Evolutionary conservation across 1,140 invertebrate genomes (phyloP).

Genomic region (Nasonia giraulti): DNA sequence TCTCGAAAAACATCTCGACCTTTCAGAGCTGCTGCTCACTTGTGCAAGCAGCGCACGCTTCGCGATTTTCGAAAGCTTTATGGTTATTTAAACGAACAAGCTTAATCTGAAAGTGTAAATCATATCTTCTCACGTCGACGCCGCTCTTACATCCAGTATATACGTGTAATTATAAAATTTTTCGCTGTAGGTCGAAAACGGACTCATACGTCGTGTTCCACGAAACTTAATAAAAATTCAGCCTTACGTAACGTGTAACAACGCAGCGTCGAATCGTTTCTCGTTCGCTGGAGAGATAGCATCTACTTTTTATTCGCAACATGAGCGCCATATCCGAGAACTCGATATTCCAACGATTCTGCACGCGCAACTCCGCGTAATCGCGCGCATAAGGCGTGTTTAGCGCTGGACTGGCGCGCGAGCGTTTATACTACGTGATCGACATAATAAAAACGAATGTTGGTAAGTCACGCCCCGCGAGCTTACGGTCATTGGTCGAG

Average conservation of each 20-base stretch:
- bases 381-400: not conserved
- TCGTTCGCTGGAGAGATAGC: not conserved
- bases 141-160: no score
- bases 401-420: not conserved
- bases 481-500: slow-evolving; percentile 21
- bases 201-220: no score
- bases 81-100: not conserved
- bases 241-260: no score
- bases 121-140: no score
- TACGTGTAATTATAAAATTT: no score
- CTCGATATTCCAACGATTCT: not conserved
- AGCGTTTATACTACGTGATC: slow-evolving; percentile 6
- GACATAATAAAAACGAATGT: slow-evolving; percentile 31
- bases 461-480: slow-evolving; percentile 33
- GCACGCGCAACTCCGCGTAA: not conserved
- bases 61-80: not conserved
- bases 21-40: not conserved
- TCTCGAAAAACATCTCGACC: not conserved
- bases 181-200: no score
- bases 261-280: not conserved
- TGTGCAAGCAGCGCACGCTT: no score
- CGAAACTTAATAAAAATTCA: no score
- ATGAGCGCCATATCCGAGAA: no score
- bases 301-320: no score
- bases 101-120: not conserved